Base-by-base conservation (phyloP, 2,888 invertebrate species). In the Drosophila eohydei region DNA sequence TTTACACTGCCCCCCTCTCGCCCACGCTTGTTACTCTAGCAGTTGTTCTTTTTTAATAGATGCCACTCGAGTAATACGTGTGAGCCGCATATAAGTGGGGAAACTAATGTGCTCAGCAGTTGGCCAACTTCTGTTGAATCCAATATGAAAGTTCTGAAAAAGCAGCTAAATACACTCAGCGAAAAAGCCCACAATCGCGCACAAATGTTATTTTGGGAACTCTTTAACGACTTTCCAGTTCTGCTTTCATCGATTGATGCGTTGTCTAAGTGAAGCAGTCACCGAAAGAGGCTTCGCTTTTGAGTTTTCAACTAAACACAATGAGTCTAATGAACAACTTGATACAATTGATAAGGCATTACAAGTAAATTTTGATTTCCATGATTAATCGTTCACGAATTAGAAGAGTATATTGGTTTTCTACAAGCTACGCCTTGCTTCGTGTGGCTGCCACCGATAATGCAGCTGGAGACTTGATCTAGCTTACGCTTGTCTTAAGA, bases 21-120 rank as follows among this genome's bases (percentile, higher is more conserved):
- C 2, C 21, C 12, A 32, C 59, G 26, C 67, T 36, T 30, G 16
- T 16, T 60, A 43, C 52, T 41, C 43, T 51, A 32, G 58, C 52
- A 30, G 34, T 60, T 14, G 30, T 21, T 28, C n/a, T 54, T 30
- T 54, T 54, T 54, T 40, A 54, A 54, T 41, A 52, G 46, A 16
- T 26, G 41, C 40, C 40, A 64, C 50, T 41, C 58, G 26, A n/a
- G n/a, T 34, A n/a, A 46, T 48, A 4, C 32, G 34, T 64, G 21
- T n/a, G 9, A 30, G 36, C 14, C 14, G 21, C 38, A 28, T 28
- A 43, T 44, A 26, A 43, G 40, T 11, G 16, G 36, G 30, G 8
- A 32, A 44, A 44, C 43, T 54, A 38, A 38, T 63, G 61, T 40
- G 63, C 30, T 38, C n/a, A 21, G 32, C 40, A 48, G 16, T n/a